A percentile compares a stretch with the other conserved stretches of the same genome.
Evolutionary conservation across 2,888 invertebrate genomes (phyloP).

Genomic region (Scaptomyza parva): DNA sequence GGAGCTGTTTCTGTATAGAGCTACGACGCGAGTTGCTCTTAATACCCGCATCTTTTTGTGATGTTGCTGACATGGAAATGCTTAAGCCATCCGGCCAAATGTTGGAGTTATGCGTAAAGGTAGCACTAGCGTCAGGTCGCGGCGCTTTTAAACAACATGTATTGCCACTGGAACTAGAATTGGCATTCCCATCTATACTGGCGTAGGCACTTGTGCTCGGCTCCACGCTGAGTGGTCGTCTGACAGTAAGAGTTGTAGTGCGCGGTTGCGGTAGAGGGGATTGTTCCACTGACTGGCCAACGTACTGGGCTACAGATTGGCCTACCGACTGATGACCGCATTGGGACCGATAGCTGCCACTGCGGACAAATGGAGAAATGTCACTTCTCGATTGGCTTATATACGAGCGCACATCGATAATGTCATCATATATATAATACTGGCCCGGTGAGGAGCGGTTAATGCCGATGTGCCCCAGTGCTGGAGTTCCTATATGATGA

Average conservation of each 20-base stretch:
- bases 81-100: constrained; percentile 88
- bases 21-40: constrained; percentile 93
- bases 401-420: constrained; percentile 90
- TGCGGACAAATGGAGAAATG: constrained; percentile 89
- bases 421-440: constrained; percentile 87
- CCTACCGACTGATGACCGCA: constrained; percentile 86
- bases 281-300: constrained; percentile 61
- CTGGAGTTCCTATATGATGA: constrained; percentile 69
- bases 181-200: constrained; percentile 10
- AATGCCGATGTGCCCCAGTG: constrained; percentile 37
- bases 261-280: constrained; percentile 85
- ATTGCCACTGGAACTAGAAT: constrained; percentile 27
- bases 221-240: constrained; percentile 34
- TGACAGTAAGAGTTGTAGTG: constrained; percentile 84
- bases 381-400: constrained; percentile 91
- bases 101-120: constrained; percentile 73
- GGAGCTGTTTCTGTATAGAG: constrained; percentile 94
- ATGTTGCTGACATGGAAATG: constrained; percentile 91
- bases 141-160: constrained; percentile 49
- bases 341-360: constrained; percentile 90
- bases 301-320: constrained; percentile 33
- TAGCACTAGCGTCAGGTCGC: background rate
- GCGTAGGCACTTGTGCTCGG: constrained; percentile 35
- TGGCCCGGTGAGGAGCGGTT: constrained; percentile 85
- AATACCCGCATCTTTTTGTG: constrained; percentile 95